These are phyloP conservation scores for Mythimna pallens DNA, from an alignment of 2,888 invertebrate species.

Conservation along the genomic window DNA sequence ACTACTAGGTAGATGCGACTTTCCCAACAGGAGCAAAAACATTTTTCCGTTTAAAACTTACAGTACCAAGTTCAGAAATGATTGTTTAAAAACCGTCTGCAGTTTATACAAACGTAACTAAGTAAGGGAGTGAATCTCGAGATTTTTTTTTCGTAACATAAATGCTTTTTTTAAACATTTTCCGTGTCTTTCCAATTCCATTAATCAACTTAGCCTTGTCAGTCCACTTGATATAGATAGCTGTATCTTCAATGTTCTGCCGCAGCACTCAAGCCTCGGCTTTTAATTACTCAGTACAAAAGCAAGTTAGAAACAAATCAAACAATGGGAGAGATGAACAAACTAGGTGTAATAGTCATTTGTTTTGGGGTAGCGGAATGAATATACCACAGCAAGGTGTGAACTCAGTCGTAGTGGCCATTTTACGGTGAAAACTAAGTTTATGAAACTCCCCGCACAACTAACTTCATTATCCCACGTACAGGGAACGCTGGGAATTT, in stretches of 20 bases:
- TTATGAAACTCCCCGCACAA: constrained; percentile 62
- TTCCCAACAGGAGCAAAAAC: constrained; percentile 19
- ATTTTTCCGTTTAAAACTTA: constrained; percentile 25
- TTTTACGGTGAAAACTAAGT: constrained; percentile 66
- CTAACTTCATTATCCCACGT: constrained; percentile 71
- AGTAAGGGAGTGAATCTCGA: neutral
- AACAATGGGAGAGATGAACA: constrained; percentile 50
- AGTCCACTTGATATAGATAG: constrained; percentile 7
- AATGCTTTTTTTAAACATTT: constrained; percentile 5
- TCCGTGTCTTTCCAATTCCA: constrained; percentile 4
- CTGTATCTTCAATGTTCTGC: constrained; percentile 19
- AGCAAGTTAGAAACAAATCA: constrained; percentile 45
- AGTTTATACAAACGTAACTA: neutral
- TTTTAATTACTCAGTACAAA: constrained; percentile 42
- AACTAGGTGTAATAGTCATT: constrained; percentile 47
- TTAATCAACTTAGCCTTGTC: constrained; percentile 19
- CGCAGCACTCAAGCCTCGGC: constrained; percentile 18
- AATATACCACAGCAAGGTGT: constrained; percentile 59
- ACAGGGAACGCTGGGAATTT: constrained; percentile 56
- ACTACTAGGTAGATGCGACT: constrained; percentile 26
- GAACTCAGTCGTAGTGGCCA: constrained; percentile 72
- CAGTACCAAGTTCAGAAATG: constrained; percentile 11
- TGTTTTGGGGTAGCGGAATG: constrained; percentile 42
- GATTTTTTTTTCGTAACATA: neutral
- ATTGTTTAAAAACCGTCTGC: constrained; percentile 8